Evolutionary conservation across 2,888 invertebrate genomes (phyloP), one percentile per base, ranked within the genome.

Genomic region (Heliconius hortense): DNA sequence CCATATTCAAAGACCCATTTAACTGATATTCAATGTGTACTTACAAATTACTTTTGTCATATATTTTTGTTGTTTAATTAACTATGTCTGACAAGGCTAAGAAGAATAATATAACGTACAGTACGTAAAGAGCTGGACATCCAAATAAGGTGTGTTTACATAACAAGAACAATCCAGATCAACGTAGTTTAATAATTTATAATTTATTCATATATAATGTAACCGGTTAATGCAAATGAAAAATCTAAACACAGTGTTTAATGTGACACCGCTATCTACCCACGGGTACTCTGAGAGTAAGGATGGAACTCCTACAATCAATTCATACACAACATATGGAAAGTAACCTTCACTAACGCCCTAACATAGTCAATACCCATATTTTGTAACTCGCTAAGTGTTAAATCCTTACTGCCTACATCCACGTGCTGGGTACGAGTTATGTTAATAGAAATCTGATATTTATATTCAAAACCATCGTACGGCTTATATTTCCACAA

Each of bases 231-330:
- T 79, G 75, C 76, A 78, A 79, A 76, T 76, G 39, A 77, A 76
- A 76, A 60, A 74, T 60, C 72, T 66, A 74, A 76, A 78, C 72
- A 72, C 39, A 73, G 70, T 77, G 66, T 78, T 75, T 77, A 74
- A 72, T 75, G 43, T 75, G 72, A 73, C 76, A 77, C 79, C 77
- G 78, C 79, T 81, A 78, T 74, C 73, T 75, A 75, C 78, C 79
- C 79, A 79, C 77, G 79, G 76, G 74, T 64, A 66, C 75, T 75
- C 74, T 68, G 72, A 72, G 68, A 62, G 74, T 76, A 76, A 70
- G 75, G 77, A 77, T 78, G 77, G 18, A 70, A 75, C 75, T 69
- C 78, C 78, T 74, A 78, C 67, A 67, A 66, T 69, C 72, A 73
- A 74, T 64, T 74, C 21, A 71, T 43, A 64, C 53, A 69, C 70